Evolutionary conservation across 1,140 invertebrate genomes (phyloP), one percentile per base, ranked within the genome.

Genomic region (Listronotus oregonensis): DNA sequence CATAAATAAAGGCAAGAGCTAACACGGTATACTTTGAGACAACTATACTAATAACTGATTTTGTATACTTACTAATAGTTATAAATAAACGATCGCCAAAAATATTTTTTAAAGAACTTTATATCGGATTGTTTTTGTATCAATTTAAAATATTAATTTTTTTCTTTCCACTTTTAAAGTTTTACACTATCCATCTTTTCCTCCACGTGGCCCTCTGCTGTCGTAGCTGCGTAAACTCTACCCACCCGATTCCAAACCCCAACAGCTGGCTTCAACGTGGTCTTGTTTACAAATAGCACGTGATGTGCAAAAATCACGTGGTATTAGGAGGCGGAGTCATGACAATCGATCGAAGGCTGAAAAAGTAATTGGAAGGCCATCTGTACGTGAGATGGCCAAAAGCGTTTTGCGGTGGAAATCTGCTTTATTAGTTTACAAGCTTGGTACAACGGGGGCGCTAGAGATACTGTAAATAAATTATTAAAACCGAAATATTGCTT

Each of bases 251-350:
- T n/a, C 47, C 6, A 27, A 10, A 27, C 2, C 27, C 32, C 2
- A 39, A 12, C 50, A 54, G 52, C 52, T 40, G 52, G 12, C 31
- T 11, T 64, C 62, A 42, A 32, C 18, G 37, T 17, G 54, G 11
- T 37, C n/a, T 32, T 65, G 55, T 65, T 65, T 65, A 58, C 32
- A 65, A 65, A 65, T 32, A 65, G 21, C 63, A 65, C 63, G 63
- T 65, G 63, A n/a, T 7, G 15, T 21, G 2, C 11, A 34, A 8
- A 39, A 32, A 32, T 56, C 61, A 64, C 61, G 61, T 64, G 61
- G n/a, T 10, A 34, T 15, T n/a, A 31, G 18, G 54, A 50, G 63
- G 63, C 21, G 63, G 63, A 58, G 63, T 37, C n/a, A 21, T 1
- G 15, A 2, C 37, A 51, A 65, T 65, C 40, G 63, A 65, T 65